Evolutionary conservation across 2,888 invertebrate genomes (phyloP).

Genomic region (Clepsis dumicolana): DNA sequence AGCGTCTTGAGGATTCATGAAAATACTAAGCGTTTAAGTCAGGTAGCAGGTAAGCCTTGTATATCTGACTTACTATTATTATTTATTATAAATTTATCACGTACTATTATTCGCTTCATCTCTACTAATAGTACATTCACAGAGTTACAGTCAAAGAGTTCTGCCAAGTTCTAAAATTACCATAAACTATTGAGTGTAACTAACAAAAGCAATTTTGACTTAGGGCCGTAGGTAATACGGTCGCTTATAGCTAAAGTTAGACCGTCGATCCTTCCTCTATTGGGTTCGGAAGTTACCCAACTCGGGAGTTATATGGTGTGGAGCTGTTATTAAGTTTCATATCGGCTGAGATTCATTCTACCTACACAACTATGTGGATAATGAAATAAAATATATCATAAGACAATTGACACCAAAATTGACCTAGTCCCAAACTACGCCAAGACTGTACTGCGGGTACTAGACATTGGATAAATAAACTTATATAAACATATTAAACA

Average conservation of each 20-base stretch:
- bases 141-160: slow-evolving; percentile 20
- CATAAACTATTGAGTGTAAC: slow-evolving; percentile 20
- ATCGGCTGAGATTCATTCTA: neutral
- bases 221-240: slow-evolving; percentile 13
- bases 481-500: too few relatives aligned
- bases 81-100: too few relatives aligned
- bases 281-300: slow-evolving; percentile 17
- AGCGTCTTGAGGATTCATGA: too few relatives aligned
- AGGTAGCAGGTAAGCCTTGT: too few relatives aligned
- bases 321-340: slow-evolving; percentile 10
- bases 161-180: neutral
- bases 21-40: too few relatives aligned
- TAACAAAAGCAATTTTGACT: slow-evolving; percentile 21
- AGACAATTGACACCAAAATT: too few relatives aligned
- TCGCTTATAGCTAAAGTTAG: slow-evolving; percentile 27
- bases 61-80: too few relatives aligned
- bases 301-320: slow-evolving; percentile 11
- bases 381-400: neutral
- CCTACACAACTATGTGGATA: neutral
- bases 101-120: slow-evolving; percentile 11
- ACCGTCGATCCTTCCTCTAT: slow-evolving; percentile 10
- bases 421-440: too few relatives aligned
- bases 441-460: too few relatives aligned
- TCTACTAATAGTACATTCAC: neutral
- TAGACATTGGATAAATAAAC: too few relatives aligned